Base-by-base conservation (phyloP, 2,113 vertebrate species). In the Ariopsis seemanni region DNA sequence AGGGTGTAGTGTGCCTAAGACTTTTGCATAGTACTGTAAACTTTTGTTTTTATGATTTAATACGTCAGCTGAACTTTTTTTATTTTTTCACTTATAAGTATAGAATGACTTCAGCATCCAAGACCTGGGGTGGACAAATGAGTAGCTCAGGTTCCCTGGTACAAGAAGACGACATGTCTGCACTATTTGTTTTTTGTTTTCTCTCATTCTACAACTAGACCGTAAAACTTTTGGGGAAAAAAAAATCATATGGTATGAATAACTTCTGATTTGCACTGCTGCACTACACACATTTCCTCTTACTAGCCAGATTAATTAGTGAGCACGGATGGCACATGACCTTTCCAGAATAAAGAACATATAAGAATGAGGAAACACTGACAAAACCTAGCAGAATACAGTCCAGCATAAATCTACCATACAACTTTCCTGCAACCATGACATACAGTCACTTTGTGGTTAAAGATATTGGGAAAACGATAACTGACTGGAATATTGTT, bases 91-190 rank as follows among this genome's bases (percentile, higher is more conserved):
- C 12, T 69, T 30, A 27, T 57, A 50, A 22, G 9, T 75, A 50
- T 50, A 6, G 2, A 55, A 15, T 53, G 25, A 55, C 14, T 78
- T 78, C 25, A 55, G 50, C 25, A 27, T 55, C 2, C 5, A 17
- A 27, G 12, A 53, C 42, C 50, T 55, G 75, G 75, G 53, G 53
- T 80, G 77, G 53, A 57, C 52, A 79, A 79, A 79, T 79, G 53
- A 57, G n/a, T 17, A 57, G 7, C 50, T 53, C 7, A 18, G 52
- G 22, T n/a, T 53, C 25, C 6, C 25, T 78, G 52, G 14, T 52
- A 79, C 11, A 53, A 14, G 7, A n/a, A 27, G 25, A 53, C 50
- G 15, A 25, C 25, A n/a, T 79, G 52, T 27, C 52, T 78, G 8
- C 9, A 1, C 22, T 71, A 71, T 50, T 50, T 72, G 15, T 42